phyloP scores from a whole-genome alignment of 2,113 vertebrate species.

The Zapornia atra region DNA sequence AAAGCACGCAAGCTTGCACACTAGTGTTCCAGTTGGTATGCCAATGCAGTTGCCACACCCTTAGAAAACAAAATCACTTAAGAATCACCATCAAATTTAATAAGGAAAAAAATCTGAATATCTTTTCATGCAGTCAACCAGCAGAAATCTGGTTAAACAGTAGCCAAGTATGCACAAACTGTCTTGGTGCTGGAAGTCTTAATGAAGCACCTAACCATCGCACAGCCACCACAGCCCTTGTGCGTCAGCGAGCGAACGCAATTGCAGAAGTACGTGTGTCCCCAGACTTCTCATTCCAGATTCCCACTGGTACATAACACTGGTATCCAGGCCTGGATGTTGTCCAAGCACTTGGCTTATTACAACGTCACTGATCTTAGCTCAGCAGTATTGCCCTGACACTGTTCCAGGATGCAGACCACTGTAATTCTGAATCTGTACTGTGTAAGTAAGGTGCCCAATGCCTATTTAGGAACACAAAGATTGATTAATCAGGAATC shows the following conservation, averaged over 20 bases:
- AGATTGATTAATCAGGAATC: background rate
- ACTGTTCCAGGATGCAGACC: background rate
- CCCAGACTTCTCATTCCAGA: background rate
- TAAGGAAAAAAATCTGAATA: background rate
- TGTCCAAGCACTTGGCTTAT: background rate
- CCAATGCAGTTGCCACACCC: background rate
- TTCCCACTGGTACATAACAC: background rate
- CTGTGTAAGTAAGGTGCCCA: background rate
- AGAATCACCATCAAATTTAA: background rate
- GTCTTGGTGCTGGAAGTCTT: background rate
- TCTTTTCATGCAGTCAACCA: background rate
- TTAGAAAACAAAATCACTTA: background rate
- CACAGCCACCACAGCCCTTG: background rate
- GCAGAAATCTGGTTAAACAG: background rate
- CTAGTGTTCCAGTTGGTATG: background rate
- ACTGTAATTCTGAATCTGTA: background rate
- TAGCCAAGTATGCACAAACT: background rate
- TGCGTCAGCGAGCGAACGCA: rapidly evolving
- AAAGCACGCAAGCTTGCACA: background rate
- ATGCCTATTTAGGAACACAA: background rate
- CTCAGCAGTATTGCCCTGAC: background rate
- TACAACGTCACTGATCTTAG: background rate
- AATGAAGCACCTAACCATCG: background rate
- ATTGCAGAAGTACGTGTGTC: rapidly evolving
- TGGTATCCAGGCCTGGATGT: background rate